Base-by-base conservation (phyloP, 2,888 invertebrate genomes). In the Antitype chi region DNA sequence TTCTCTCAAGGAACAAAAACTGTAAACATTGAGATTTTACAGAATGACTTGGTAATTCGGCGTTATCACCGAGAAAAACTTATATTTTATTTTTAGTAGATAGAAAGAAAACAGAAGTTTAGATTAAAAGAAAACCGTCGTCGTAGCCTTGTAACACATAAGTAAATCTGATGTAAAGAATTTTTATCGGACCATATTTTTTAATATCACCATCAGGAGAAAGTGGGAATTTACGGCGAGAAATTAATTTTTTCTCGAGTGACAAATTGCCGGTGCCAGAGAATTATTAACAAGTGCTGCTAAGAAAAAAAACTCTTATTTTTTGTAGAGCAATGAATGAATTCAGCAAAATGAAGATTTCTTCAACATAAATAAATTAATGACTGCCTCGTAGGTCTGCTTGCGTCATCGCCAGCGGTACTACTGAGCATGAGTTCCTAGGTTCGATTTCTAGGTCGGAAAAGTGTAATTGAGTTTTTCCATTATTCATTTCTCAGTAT, bases 161-260 rank as follows among this genome's bases (percentile, higher is more conserved):
- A 53, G 74, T 70, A 57, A 74, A 78, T 78, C n/a, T 72, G 62
- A 72, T 76, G 71, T 72, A 76, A 78, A 70, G 69, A 76, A 76
- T 76, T 80, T 81, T 78, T 71, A 79, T 84, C 66, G 55, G 67
- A 47, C 15, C 66, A 76, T 43, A 63, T 68, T 80, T 83, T 81
- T 84, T 84, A 81, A 84, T 81, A 84, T 78, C 59, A 38, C 47
- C 52, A 55, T 60, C 73, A 63, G 49, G 59, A 60, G 59, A 72
- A 78, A 69, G 81, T 66, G 64, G 57, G 38, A 81, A 78, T 72
- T 78, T 70, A 72, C 60, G 62, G 11, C 53, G 32, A 25, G 43
- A 84, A 79, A 78, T 70, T 59, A 74, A n/a, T 84, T 84, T 73
- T 47, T 72, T 32, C 64, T 32, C 53, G 32, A 68, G 52, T 83